phyloP scores from a whole-genome alignment of 1,140 invertebrate genomes.

The Aethina tumida region DNA sequence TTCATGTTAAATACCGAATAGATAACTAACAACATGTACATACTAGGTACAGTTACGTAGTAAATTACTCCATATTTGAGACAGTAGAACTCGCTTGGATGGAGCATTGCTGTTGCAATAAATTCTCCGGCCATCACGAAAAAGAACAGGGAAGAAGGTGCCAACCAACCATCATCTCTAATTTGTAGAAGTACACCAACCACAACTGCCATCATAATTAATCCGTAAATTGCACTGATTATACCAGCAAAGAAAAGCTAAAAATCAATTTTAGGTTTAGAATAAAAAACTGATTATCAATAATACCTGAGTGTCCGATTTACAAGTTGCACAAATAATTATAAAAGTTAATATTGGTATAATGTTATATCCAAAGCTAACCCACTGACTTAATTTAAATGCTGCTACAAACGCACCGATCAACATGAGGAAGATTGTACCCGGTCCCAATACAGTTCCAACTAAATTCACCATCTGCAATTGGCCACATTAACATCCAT shows the following conservation, averaged over 20 bases:
- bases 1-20: slow-evolving; percentile 88
- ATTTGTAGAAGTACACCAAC: slow-evolving; percentile 79
- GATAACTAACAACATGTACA: slow-evolving; percentile 87
- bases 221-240: slow-evolving; percentile 68
- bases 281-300: not conserved
- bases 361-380: slow-evolving; percentile 69
- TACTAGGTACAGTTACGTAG: slow-evolving; percentile 85
- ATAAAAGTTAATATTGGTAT: slow-evolving; percentile 67
- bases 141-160: slow-evolving; percentile 72
- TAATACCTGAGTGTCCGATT: slow-evolving; percentile 58
- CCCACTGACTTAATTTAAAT: slow-evolving; percentile 67
- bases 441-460: slow-evolving; percentile 70
- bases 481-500: not conserved
- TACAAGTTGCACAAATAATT: slow-evolving; percentile 60
- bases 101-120: slow-evolving; percentile 61
- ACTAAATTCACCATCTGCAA: slow-evolving; percentile 43
- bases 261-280: slow-evolving; percentile 4
- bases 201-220: slow-evolving; percentile 89
- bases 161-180: slow-evolving; percentile 63
- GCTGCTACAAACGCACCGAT: slow-evolving; percentile 78
- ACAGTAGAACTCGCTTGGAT: slow-evolving; percentile 76
- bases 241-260: slow-evolving; percentile 65
- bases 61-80: slow-evolving; percentile 72
- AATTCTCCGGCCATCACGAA: slow-evolving; percentile 51
- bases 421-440: slow-evolving; percentile 84